Conservation (phyloP, 2,888 invertebrate genomes). For the Volucella bombylans region DNA sequence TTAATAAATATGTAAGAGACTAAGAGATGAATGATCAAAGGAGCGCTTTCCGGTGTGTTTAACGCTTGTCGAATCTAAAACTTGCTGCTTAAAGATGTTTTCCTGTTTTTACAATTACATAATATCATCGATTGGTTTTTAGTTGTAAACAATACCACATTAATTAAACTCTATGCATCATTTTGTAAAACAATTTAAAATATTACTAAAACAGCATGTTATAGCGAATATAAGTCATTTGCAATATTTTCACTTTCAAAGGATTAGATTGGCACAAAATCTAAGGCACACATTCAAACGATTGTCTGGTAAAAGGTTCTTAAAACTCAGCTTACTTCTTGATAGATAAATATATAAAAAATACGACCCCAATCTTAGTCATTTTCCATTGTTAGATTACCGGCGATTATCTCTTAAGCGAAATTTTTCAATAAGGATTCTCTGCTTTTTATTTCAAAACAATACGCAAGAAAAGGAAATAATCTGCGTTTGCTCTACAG, state of each 20-base stretch:
- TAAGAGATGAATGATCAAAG: too few relatives aligned
- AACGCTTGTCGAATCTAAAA: too few relatives aligned
- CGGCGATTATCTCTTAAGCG: conserved; percentile 66
- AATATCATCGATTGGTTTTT: too few relatives aligned
- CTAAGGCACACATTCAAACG: conserved; percentile 57
- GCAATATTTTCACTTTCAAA: conserved; percentile 44
- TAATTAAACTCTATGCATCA: too few relatives aligned
- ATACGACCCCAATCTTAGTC: conserved; percentile 19
- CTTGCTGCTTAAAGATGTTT: too few relatives aligned
- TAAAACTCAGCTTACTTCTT: conserved; percentile 47
- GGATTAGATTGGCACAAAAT: conserved; percentile 45
- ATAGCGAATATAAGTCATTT: too few relatives aligned
- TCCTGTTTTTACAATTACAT: too few relatives aligned
- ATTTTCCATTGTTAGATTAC: conserved; percentile 65
- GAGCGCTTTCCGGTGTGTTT: too few relatives aligned
- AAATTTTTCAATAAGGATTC: conserved; percentile 66
- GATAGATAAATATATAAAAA: conserved; percentile 60
- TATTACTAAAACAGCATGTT: too few relatives aligned
- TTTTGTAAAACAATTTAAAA: too few relatives aligned
- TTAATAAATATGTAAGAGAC: too few relatives aligned
- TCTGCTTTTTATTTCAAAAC: conserved; percentile 38
- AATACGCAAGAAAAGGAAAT: conserved; percentile 39
- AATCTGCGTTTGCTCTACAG: conserved; percentile 62
- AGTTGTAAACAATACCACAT: too few relatives aligned
- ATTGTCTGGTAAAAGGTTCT: conserved; percentile 55